These are phyloP conservation scores for Dreissena rostriformis DNA, from an alignment of 1,140 invertebrate genomes.

Conservation along the genomic window DNA sequence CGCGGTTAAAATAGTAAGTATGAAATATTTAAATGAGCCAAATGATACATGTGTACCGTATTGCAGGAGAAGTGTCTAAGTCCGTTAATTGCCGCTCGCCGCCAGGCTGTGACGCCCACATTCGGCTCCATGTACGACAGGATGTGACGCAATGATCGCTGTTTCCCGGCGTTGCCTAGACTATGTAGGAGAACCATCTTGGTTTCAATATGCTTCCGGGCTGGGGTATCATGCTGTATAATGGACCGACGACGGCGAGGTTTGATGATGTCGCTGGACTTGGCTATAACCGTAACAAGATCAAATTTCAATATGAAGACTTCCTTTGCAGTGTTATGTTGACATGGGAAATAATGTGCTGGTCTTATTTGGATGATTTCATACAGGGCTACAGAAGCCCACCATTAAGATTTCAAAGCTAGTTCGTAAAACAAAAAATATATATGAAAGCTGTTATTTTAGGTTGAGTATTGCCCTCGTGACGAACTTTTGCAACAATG, in stretches of 20 bases:
- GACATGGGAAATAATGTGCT: too few species aligned
- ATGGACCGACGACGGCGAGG: slow-evolving; percentile 11
- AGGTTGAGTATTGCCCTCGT: too few species aligned
- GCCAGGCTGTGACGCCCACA: slow-evolving; percentile 33
- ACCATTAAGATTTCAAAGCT: too few species aligned
- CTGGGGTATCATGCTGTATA: slow-evolving; percentile 25
- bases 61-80: slow-evolving; percentile 34
- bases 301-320: too few species aligned
- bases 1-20: too few species aligned
- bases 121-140: slow-evolving; percentile 42
- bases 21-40: too few species aligned
- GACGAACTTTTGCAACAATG: too few species aligned
- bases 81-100: slow-evolving; percentile 20
- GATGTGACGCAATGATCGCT: slow-evolving; percentile 25
- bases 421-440: too few species aligned
- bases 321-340: too few species aligned
- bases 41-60: slow-evolving; percentile 12
- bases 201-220: slow-evolving; percentile 24
- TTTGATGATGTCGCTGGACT: slow-evolving; percentile 33
- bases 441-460: too few species aligned
- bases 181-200: slow-evolving; percentile 34
- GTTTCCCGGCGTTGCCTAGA: slow-evolving; percentile 37
- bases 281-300: not conserved
- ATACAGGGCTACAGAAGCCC: too few species aligned
- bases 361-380: too few species aligned